Percentiles rank a stretch among this genome's conserved stretches.
Conservation (phyloP, 1,140 invertebrate genomes). For the Nomia melanderi region DNA sequence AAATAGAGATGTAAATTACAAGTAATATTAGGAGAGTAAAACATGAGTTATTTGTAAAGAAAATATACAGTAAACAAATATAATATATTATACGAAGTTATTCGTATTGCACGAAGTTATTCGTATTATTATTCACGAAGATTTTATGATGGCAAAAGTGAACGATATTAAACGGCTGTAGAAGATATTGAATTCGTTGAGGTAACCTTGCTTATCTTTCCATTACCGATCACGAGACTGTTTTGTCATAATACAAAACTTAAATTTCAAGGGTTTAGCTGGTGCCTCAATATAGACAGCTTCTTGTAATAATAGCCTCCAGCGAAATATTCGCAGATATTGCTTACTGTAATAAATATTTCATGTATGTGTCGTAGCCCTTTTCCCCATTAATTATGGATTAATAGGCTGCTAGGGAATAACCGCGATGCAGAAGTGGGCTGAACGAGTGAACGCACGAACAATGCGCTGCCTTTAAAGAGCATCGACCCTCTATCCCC, state of each 20-base stretch:
- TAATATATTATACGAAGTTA: too few relatives aligned
- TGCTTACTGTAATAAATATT: constrained; percentile 42
- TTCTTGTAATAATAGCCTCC: neutral
- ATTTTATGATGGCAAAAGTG: too few relatives aligned
- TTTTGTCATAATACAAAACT: neutral
- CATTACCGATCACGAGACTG: too few relatives aligned
- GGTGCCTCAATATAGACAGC: neutral
- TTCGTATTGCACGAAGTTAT: too few relatives aligned
- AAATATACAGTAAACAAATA: too few relatives aligned
- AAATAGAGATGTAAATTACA: too few relatives aligned
- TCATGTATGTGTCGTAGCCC: neutral
- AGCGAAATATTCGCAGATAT: neutral
- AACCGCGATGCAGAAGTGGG: constrained; percentile 2
- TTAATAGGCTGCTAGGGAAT: constrained; percentile 30
- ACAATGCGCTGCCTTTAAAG: neutral
- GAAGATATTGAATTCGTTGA: neutral
- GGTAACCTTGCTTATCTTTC: neutral
- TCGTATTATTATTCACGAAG: too few relatives aligned
- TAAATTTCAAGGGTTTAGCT: neutral
- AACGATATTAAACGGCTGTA: too few relatives aligned
- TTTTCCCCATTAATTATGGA: constrained; percentile 20
- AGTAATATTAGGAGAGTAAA: too few relatives aligned
- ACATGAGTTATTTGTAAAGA: too few relatives aligned
- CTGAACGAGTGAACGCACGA: neutral
- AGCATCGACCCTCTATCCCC: neutral